These are phyloP conservation scores for Platichthys stellatus DNA, from an alignment of 2,113 vertebrate species.

Conservation along the genomic window DNA sequence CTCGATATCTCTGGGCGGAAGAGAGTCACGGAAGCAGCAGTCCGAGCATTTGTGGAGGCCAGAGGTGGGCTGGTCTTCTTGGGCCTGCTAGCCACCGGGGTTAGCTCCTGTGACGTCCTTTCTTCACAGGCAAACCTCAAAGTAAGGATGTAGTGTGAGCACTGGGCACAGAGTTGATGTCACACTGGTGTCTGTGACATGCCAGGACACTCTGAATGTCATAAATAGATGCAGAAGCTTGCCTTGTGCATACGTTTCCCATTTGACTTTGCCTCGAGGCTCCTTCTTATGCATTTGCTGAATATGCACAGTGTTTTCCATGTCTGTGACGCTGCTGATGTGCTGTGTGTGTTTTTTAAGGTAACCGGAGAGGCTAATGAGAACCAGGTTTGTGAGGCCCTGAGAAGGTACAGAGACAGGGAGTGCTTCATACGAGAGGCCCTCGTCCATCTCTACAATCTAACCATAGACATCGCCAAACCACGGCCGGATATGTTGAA, in stretches of 20 bases:
- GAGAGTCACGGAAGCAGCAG: slow-evolving; percentile 86
- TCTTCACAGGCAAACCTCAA: slow-evolving; percentile 88
- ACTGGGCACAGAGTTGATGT: not conserved
- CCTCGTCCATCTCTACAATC: slow-evolving; percentile 91
- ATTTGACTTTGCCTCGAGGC: slow-evolving; percentile 45
- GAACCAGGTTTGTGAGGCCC: slow-evolving; percentile 91
- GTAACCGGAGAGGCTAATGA: slow-evolving; percentile 95
- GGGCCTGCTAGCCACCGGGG: slow-evolving; percentile 91
- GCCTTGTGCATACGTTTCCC: slow-evolving; percentile 30
- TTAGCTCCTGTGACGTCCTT: slow-evolving; percentile 89
- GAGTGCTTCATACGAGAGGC: slow-evolving; percentile 93
- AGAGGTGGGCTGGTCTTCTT: slow-evolving; percentile 89
- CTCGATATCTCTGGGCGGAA: slow-evolving; percentile 94
- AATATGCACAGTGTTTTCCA: slow-evolving; percentile 46
- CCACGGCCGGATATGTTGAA: slow-evolving; percentile 91
- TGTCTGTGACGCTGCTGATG: slow-evolving; percentile 41
- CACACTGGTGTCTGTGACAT: not conserved
- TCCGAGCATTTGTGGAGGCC: slow-evolving; percentile 86
- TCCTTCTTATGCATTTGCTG: slow-evolving; percentile 22
- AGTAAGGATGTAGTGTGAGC: slow-evolving; percentile 74
- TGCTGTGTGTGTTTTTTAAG: slow-evolving; percentile 73
- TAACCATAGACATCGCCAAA: slow-evolving; percentile 89
- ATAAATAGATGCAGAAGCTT: slow-evolving; percentile 2
- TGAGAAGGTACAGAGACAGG: slow-evolving; percentile 91
- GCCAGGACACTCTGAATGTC: not conserved